phyloP scores from a whole-genome alignment of 2,888 invertebrate species.

The Erpobdella octoculata region DNA sequence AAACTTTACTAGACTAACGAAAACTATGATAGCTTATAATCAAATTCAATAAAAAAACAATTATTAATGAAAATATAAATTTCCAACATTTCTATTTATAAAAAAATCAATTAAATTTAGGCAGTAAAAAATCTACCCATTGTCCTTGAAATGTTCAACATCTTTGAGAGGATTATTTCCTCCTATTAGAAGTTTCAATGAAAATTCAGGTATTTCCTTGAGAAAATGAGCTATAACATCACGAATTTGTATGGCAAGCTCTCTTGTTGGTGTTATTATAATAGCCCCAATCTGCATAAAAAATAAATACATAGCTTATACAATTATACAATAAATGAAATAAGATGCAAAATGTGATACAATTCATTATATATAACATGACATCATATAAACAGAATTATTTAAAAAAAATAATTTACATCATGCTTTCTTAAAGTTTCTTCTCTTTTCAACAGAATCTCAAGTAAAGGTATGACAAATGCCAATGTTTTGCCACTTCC shows the following conservation, averaged over 20 bases:
- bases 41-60: too few species aligned
- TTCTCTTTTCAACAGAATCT: slow-evolving; percentile 61
- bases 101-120: too few species aligned
- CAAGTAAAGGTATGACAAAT: slow-evolving; percentile 82
- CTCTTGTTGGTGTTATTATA: slow-evolving; percentile 88
- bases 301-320: background rate
- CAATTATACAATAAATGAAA: background rate
- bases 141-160: slow-evolving; percentile 49
- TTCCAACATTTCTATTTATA: too few species aligned
- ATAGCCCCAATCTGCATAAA: slow-evolving; percentile 66
- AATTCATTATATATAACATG: too few species aligned
- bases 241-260: slow-evolving; percentile 81
- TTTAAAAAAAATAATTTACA: slow-evolving; percentile 35
- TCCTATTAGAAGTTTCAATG: slow-evolving; percentile 60
- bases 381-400: background rate
- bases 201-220: slow-evolving; percentile 44
- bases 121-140: slow-evolving; percentile 21
- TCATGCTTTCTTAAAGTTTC: slow-evolving; percentile 46
- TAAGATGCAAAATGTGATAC: too few species aligned
- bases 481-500: slow-evolving; percentile 97
- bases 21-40: background rate
- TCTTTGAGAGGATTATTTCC: slow-evolving; percentile 74
- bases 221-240: slow-evolving; percentile 53
- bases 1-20: background rate
- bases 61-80: too few species aligned